Evolutionary conservation across 2,797 vertebrate species (phyloP), one percentile per base, ranked within the genome.

Genomic region (Acrocephalus scirpaceus): DNA sequence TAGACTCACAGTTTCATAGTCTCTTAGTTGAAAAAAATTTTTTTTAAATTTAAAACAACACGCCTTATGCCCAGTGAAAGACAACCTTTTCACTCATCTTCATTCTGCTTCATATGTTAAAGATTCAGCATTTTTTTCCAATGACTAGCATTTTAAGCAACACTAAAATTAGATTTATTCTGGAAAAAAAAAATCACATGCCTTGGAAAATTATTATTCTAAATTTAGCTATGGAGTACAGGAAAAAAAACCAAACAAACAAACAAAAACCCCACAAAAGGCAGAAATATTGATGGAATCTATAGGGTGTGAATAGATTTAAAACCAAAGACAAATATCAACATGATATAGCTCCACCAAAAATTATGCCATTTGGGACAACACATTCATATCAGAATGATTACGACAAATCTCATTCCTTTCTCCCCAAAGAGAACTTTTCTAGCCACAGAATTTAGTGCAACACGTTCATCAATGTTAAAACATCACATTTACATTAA

Each of bases 221-320:
- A 76, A 47, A 44, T 54, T 73, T 53, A 86, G 8, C 16, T 45
- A 26, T 16, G 3, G 27, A 78, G 2, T 44, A 64, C 62, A 4
- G 7, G 5, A 17, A 34, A 53, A 22, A 38, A 38, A 53, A 25
- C 0, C 0, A 23, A 27, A 1, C 4, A 42, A 47, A 0, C 22
- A 44, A 42, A 2, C 1, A 40, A 26, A 6, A 40, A 1, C 1
- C 13, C 2, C 26, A 48, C 8, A 27, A 27, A 36, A 73, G 7
- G 7, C 9, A 66, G 16, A 92, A 78, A 60, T 50, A 67, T 20
- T 70, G 23, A 58, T 57, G 5, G 5, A 85, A 36, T 84, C 10
- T 48, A 2, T 65, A 42, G 9, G 5, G 2, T 14, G 11, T 26
- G 54, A 72, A 53, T 27, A 75, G 27, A 50, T 22, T 27, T 19